Base-by-base conservation (phyloP, 1,140 invertebrate genomes). In the Pseudomyrmex concolor region DNA sequence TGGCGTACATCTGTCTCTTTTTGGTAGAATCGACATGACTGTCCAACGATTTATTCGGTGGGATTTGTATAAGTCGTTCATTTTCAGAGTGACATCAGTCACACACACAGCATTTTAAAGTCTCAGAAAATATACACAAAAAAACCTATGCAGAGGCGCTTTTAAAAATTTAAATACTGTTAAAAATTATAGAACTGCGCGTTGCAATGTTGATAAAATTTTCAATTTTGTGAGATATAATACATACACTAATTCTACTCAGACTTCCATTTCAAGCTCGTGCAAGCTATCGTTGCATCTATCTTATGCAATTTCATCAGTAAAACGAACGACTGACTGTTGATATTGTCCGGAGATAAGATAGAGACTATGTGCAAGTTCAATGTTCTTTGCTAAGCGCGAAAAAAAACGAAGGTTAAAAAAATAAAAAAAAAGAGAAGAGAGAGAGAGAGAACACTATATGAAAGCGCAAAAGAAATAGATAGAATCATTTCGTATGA, bases 291-390 rank as follows among this genome's bases (percentile, higher is more conserved):
- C 86, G 84, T 67, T n/a, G n/a, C n/a, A n/a, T 89, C 84, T 72
- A 91, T 89, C 87, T 90, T 89, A 80, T 89, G 88, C 77, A 89
- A 91, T 90, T 90, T 71, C 83, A 84, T 43, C 86, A 66, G 84
- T 54, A 84, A 91, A 89, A 89, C 68, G 73, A 87, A 78, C 78
- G 78, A 84, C 54, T 25, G 64, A 67, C 17, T 25, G n/a, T 12
- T 66, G 74, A 66, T 85, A 74, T 84, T 85, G 77, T 34, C 66
- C 48, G 17, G n/a, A 12, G 84, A 89, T 88, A 86, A 71, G 67
- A 22, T 62, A 85, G 55, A 59, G 10, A 48, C n/a, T 62, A 17
- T 25, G 2, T 59, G n/a, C 17, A 2, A 4, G 50, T 34, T 50
- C 63, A 48, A 25, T 43, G 50, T 57, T 34, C 34, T 34, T 74